Percentiles rank a stretch among this genome's conserved stretches.
Evolutionary conservation across 2,797 vertebrate species (phyloP).

Genomic region (Mus spretus): DNA sequence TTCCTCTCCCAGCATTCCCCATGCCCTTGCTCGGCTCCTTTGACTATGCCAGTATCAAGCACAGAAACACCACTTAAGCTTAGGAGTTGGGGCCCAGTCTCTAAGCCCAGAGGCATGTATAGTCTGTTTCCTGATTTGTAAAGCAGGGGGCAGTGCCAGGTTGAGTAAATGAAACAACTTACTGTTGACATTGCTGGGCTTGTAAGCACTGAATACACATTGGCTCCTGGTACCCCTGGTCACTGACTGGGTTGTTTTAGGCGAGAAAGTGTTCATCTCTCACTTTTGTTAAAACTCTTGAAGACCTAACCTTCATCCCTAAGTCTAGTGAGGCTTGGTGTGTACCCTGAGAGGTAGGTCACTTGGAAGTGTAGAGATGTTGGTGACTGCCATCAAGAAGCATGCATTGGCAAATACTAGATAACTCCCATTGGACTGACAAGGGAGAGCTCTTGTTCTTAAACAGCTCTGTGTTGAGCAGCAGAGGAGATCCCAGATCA

Average conservation of each 20-base stretch:
- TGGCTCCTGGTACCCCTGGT: rapidly evolving
- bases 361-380: rapidly evolving
- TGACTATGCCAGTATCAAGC: rapidly evolving
- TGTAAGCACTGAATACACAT: too few species aligned
- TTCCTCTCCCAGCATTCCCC: not conserved
- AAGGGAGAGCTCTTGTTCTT: not conserved
- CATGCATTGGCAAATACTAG: not conserved
- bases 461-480: not conserved
- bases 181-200: rapidly evolving
- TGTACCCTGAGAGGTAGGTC: rapidly evolving
- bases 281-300: not conserved
- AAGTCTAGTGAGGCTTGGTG: rapidly evolving
- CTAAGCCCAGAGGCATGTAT: too few species aligned
- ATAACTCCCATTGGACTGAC: rapidly evolving
- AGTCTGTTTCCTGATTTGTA: not conserved
- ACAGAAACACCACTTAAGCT: not conserved
- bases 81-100: rapidly evolving
- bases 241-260: rapidly evolving
- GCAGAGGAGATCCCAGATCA: rapidly evolving
- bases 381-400: not conserved
- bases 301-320: not conserved
- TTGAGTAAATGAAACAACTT: not conserved
- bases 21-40: rapidly evolving
- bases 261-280: not conserved
- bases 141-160: not conserved